Evolutionary conservation across 2,888 invertebrate genomes (phyloP), one percentile per base, ranked within the genome.

Genomic region (Drosophila siamana): DNA sequence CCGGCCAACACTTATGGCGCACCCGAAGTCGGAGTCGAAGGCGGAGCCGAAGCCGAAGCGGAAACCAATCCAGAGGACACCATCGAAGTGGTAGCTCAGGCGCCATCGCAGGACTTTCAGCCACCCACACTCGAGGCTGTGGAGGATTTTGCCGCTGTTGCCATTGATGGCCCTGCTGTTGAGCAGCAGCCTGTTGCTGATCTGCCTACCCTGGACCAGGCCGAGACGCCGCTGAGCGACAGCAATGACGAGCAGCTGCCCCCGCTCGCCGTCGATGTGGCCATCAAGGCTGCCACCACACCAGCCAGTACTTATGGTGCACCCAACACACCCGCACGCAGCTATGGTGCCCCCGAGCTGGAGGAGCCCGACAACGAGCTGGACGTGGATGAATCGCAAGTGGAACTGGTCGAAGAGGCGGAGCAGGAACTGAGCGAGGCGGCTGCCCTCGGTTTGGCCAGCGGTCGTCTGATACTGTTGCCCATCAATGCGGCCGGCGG

Each of bases 181-280:
- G 76, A 71, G 67, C 78, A 74, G 81, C 81, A 79, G 81, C 80
- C 84, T 89, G 78, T 91, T 88, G 90, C 80, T 89, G 91, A 91
- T 90, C 52, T 91, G 80, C 91, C 90, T 84, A 66, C 86, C 77
- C 52, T 69, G 80, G 84, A 78, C 52, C 72, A 77, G 59, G 52
- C 73, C 79, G 63, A 71, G 64, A 50, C 70, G 43, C 56, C 72
- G n/a, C 40, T 73, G 28, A 56, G 15, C 59, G 43, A 26, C 26
- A 38, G 19, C 13, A 56, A 64, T 5, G 63, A 69, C 8, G 63
- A 67, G 7, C 73, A 85, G 57, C 11, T 64, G 38, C 22, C 50
- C 1, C 30, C 56, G 22, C 33, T 33, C 33, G 28, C 8, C 9
- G 26, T 26, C 6, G 26, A 26, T 6, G 26, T 26, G 22, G 65